Percentiles rank a stretch among this genome's conserved stretches.
Evolutionary conservation across 2,797 vertebrate species (phyloP).

Genomic region (Dromococcyx pavoninus): DNA sequence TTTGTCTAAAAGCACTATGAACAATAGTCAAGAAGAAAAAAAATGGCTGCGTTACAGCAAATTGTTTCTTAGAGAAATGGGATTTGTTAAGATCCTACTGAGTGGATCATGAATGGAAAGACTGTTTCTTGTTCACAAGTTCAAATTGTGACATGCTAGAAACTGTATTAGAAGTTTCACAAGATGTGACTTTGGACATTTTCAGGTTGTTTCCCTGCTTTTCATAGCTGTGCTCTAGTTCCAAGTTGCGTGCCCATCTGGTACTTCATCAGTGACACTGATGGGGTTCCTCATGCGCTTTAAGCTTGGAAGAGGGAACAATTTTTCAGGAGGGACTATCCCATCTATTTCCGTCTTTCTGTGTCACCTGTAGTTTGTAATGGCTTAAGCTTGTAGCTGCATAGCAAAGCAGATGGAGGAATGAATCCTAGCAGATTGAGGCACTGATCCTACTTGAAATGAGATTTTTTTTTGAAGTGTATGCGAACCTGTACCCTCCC

Average conservation of each 20-base stretch:
- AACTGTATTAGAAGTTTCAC: not conserved
- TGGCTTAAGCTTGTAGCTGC: not conserved
- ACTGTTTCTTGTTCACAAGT: not conserved
- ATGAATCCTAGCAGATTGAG: not conserved
- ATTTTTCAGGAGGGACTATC: not conserved
- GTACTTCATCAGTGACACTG: not conserved
- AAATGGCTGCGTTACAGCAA: not conserved
- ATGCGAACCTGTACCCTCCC: not conserved
- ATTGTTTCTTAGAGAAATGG: not conserved
- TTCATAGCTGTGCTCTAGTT: not conserved
- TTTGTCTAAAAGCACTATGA: accelerated
- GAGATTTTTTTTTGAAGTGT: not conserved
- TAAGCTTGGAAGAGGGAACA: not conserved
- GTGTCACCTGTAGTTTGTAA: not conserved
- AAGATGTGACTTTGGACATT: not conserved
- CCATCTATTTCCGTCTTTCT: not conserved
- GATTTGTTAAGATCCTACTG: not conserved
- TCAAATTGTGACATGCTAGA: not conserved
- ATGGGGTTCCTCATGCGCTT: not conserved
- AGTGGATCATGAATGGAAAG: not conserved
- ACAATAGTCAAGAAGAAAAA: not conserved
- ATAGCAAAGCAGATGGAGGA: not conserved
- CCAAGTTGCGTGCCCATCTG: not conserved
- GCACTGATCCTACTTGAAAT: not conserved
- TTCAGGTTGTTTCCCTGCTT: not conserved